Percentiles rank a stretch among this genome's conserved stretches.
Evolutionary conservation across 37 sponge, comb jelly and placozoan species (phyloP).

Genomic region (Sycon ciliatum): DNA sequence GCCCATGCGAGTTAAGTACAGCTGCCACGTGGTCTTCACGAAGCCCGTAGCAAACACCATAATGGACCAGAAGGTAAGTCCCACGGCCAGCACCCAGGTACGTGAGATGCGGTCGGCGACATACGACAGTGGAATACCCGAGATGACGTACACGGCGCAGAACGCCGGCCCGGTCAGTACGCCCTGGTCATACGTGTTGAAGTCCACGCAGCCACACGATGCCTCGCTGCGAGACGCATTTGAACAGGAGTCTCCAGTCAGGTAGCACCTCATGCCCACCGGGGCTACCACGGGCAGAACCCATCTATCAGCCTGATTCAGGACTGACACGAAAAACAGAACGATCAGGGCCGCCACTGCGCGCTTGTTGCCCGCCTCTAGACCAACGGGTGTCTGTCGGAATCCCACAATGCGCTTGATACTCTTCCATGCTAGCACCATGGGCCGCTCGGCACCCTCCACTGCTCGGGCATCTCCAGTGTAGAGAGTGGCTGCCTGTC

Average conservation of each 20-base stretch:
- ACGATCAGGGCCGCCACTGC: slow-evolving; percentile 48
- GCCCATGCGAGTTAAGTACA: slow-evolving; percentile 52
- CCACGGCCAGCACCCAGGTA: slow-evolving; percentile 47
- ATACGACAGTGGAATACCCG: slow-evolving; percentile 65
- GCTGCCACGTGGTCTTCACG: slow-evolving; percentile 52
- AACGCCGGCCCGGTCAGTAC: slow-evolving; percentile 79
- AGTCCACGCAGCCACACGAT: slow-evolving; percentile 43
- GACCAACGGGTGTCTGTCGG: too few relatives aligned
- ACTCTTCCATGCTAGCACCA: too few relatives aligned
- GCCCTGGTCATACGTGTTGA: slow-evolving; percentile 63
- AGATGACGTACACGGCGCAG: slow-evolving; percentile 65
- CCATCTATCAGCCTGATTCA: slow-evolving; percentile 77
- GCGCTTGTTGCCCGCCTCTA: not conserved
- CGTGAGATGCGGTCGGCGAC: slow-evolving; percentile 64
- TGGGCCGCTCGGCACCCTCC: too few relatives aligned
- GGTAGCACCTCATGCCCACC: slow-evolving; percentile 54
- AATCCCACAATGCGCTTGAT: too few relatives aligned
- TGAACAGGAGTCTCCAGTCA: too few relatives aligned
- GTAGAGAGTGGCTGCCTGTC: too few relatives aligned
- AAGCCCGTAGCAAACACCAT: slow-evolving; percentile 62
- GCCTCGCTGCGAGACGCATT: too few relatives aligned
- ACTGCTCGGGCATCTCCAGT: too few relatives aligned
- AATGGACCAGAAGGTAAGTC: slow-evolving; percentile 62
- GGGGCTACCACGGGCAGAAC: slow-evolving; percentile 73
- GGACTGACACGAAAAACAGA: slow-evolving; percentile 53